Base-by-base conservation (phyloP, 2,113 vertebrate genomes). In the Rhea pennata region DNA sequence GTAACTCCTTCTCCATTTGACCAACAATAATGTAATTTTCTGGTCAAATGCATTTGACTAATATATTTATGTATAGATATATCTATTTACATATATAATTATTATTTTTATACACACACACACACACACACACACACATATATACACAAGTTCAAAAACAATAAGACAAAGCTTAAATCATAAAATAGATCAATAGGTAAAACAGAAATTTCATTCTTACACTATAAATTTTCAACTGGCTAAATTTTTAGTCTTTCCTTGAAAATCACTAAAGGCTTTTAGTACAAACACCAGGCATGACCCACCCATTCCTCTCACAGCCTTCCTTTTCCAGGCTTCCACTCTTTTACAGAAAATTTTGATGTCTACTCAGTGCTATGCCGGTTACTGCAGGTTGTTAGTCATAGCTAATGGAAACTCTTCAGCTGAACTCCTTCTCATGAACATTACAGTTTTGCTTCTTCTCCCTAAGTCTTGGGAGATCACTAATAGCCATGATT, bases 401-500 rank as follows among this genome's bases (percentile, higher is more conserved):
- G 33, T 27, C 5, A 2, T 21, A 78, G 23, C 72, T 87, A 26
- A 36, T 17, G 74, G 66, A 71, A 88, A 67, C 21, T 71, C 46
- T 67, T 87, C 21, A 65, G 17, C 56, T 79, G 33, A 67, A 82
- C 53, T 59, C 64, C 33, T 74, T 89, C 61, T 42, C 53, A 51
- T 71, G 36, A 66, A 74, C 88, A 70, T 88, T 92, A 39, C 27
- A 51, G 54, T 39, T 70, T 81, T 73, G 15, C 23, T 90, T 27
- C 33, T 82, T 71, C 72, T 81, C 36, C 65, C 44, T 40, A 87
- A 78, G 44, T 33, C 65, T 78, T 87, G 81, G 80, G 88, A 84
- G 70, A 51, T 3, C 84, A 53, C 75, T 76, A 85, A 17, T 21
- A 87, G 26, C 66, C 42, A 13, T 50, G 39, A 15, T 87, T 94